Base-by-base conservation (phyloP, 2,888 invertebrate species). In the Apamea crenata region DNA sequence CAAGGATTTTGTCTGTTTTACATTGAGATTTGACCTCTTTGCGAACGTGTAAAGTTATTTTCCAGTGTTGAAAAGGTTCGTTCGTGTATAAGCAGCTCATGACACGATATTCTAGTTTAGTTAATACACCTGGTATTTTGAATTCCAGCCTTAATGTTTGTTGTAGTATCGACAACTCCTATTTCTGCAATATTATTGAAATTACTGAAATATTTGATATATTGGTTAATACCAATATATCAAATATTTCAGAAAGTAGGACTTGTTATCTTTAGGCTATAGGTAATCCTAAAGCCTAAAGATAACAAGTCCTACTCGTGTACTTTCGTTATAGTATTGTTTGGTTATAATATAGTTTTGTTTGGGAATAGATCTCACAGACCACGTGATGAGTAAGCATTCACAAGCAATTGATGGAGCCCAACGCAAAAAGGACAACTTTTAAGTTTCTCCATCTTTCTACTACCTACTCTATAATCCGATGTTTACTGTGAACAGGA, bases 121-220 rank as follows among this genome's bases (percentile, higher is more conserved):
- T 85, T 65, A 63, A 32, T 84, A 71, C 68, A 69, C 40, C 50
- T 61, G 50, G 44, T 56, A 70, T 79, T 66, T 66, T 50, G 65
- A 74, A 74, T 84, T 70, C 36, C 25, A 71, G 40, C 5, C 47
- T 59, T 56, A 75, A 63, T 80, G 36, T 69, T 74, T 32, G 18
- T 56, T 84, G n/a, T 56, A 67, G n/a, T 71, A 36, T 59, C 70
- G n/a, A 71, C 56, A 71, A 78, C 44, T 80, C 47, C 25, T 75
- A 36, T 75, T 66, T 66, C 69, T 69, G 59, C 44, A 84, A 66
- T 82, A 80, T 53, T 80, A 79, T 73, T 84, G 50, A 61, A 70
- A 29, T 67, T 29, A 78, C 36, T 61, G 44, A 69, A 40, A 50
- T 85, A 69, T 77, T 81, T 63, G 63, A 63, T 82, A 77, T 47